Percentiles rank a stretch among this genome's conserved stretches.
These are phyloP conservation scores for Drosophila tanythrix DNA, from an alignment of 2,888 invertebrate genomes.

Conservation along the genomic window DNA sequence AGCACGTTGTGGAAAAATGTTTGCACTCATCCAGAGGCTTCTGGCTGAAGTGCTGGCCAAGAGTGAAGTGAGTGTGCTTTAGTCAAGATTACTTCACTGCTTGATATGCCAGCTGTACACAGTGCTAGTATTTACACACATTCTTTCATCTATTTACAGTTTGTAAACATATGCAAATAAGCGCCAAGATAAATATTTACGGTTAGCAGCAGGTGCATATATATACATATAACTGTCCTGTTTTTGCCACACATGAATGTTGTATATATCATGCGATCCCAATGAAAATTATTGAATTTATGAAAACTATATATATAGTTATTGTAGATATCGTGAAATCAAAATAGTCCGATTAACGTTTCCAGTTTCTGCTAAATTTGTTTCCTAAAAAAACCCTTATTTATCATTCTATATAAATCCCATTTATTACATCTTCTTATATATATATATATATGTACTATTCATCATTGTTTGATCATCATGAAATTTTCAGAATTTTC, in stretches of 20 bases:
- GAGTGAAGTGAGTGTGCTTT: constrained; percentile 24
- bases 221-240: neutral
- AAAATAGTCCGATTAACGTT: neutral
- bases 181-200: constrained; percentile 12
- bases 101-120: constrained; percentile 31
- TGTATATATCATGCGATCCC: neutral
- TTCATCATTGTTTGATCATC: neutral
- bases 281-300: neutral
- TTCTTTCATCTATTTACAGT: constrained; percentile 9
- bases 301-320: neutral
- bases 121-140: constrained; percentile 30
- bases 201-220: neutral
- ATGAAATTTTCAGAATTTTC: neutral
- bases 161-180: constrained; percentile 7
- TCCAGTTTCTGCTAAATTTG: neutral
- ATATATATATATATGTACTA: neutral
- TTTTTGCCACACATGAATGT: neutral
- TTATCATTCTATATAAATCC: neutral
- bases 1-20: constrained; percentile 9
- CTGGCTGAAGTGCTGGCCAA: constrained; percentile 23
- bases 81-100: constrained; percentile 33
- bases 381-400: neutral
- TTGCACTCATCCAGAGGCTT: constrained; percentile 13
- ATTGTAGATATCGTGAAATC: neutral
- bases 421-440: neutral